These are phyloP conservation scores for Propithecus coquereli DNA, from an alignment of 2,113 vertebrate species.

Conservation along the genomic window DNA sequence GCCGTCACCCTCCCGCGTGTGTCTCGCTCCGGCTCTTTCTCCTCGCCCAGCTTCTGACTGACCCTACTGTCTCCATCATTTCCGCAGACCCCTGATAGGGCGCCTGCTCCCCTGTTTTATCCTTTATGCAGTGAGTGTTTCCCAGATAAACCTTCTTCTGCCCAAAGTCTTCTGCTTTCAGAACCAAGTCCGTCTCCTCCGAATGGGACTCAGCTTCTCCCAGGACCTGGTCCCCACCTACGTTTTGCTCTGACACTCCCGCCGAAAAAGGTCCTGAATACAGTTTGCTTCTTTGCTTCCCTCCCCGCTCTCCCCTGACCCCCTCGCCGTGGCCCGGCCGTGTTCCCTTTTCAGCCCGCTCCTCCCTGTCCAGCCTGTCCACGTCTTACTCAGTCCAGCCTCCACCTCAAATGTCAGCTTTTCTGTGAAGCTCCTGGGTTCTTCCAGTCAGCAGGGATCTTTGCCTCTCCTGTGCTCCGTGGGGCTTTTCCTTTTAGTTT, in stretches of 20 bases:
- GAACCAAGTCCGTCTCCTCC: background rate
- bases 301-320: background rate
- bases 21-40: background rate
- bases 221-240: background rate
- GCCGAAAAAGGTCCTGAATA: background rate
- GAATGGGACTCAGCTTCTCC: background rate
- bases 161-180: background rate
- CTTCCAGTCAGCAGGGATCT: background rate
- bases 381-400: background rate
- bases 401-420: background rate
- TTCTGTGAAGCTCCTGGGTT: background rate
- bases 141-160: background rate
- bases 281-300: background rate
- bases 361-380: background rate
- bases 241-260: background rate
- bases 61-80: fast-evolving
- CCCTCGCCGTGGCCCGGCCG: background rate
- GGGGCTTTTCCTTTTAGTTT: background rate
- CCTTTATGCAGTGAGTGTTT: too few species aligned
- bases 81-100: fast-evolving
- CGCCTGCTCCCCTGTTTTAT: background rate
- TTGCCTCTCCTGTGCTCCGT: background rate
- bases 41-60: fast-evolving
- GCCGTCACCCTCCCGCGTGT: fast-evolving
- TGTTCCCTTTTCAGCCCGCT: background rate